Base-by-base conservation (phyloP, 2,888 invertebrate genomes). In the Drosophila rubida region DNA sequence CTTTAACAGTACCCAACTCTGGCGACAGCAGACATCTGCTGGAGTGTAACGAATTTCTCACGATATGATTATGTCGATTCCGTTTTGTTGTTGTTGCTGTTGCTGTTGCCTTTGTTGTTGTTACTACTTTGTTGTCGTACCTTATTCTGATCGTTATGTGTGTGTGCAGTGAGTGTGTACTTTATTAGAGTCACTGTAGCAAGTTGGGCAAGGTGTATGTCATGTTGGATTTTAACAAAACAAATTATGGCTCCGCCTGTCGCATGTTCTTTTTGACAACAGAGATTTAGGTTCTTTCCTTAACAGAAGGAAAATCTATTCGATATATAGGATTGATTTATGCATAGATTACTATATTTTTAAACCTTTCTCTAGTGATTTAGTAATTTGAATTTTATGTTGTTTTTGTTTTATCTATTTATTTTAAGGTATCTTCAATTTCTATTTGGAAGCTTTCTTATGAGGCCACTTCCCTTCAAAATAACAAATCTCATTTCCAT, bases 61-160 rank as follows among this genome's bases (percentile, higher is more conserved):
- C 91, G 90, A 79, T 84, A 87, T 91, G 90, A 90, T 91, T 91
- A 90, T 85, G 78, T 83, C 85, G 87, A 85, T 89, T 81, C 87
- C 48, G 69, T 67, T 69, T 65, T 84, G 75, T 74, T 84, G 61
- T 68, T 61, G 37, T 66, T 78, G n/a, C n/a, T n/a, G 60, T 64
- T 80, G 63, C n/a, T n/a, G n/a, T n/a, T n/a, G n/a, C n/a, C n/a
- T 69, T 65, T 84, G 75, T 74, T 84, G 60, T 64, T 80, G 63
- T 63, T 62, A 59, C 72, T 80, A 69, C 69, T 72, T 50, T 79
- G 73, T 77, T 80, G 59, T 49, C 58, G 39, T 27, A 27, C 35
- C 72, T 54, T 41, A 35, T 59, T 66, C 41, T 41, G 44, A 46
- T 51, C 59, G 51, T 55, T 54, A 4, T 58, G 57, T 53, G 37